phyloP scores from a whole-genome alignment of 1,140 invertebrate species.

The Meloidogyne exigua region DNA sequence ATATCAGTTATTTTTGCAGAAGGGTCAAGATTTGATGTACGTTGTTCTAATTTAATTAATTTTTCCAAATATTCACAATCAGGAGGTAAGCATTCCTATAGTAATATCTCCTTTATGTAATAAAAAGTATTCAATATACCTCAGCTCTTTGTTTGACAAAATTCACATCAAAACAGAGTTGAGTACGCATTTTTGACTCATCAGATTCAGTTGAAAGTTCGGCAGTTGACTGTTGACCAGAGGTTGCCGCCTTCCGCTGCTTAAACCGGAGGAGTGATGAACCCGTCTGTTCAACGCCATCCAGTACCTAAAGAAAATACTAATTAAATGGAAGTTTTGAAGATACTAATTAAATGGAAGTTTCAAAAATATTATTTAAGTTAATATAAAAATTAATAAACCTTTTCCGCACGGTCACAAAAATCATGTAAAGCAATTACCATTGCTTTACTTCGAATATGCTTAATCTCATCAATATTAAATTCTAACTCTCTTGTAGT shows the following conservation, averaged over 20 bases:
- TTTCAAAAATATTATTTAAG: background rate
- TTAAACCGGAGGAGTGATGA: conserved; percentile 46
- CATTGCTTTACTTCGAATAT: conserved; percentile 22
- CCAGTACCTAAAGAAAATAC: conserved; percentile 37
- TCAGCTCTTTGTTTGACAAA: conserved; percentile 28
- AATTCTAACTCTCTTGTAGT: conserved; percentile 28
- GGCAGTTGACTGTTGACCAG: background rate
- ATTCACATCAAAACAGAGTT: conserved; percentile 25
- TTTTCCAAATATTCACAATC: background rate
- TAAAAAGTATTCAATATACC: background rate
- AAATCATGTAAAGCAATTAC: conserved; percentile 22
- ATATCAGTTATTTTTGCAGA: background rate
- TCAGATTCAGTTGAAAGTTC: conserved; percentile 33
- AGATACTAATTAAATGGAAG: too few relatives aligned
- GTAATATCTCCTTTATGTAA: background rate
- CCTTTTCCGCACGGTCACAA: conserved; percentile 38
- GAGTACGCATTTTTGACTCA: conserved; percentile 39
- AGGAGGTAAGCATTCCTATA: background rate
- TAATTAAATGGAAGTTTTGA: background rate
- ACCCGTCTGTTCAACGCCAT: conserved; percentile 48
- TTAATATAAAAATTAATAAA: conserved; percentile 25
- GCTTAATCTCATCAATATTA: conserved; percentile 20
- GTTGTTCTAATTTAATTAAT: conserved; percentile 11
- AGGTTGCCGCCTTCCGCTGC: conserved; percentile 28
- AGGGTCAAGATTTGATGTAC: conserved; percentile 1